A percentile compares a stretch with the other conserved stretches of the same genome.
Conservation (phyloP, 2,797 vertebrate species). For the Melanogrammus aeglefinus region DNA sequence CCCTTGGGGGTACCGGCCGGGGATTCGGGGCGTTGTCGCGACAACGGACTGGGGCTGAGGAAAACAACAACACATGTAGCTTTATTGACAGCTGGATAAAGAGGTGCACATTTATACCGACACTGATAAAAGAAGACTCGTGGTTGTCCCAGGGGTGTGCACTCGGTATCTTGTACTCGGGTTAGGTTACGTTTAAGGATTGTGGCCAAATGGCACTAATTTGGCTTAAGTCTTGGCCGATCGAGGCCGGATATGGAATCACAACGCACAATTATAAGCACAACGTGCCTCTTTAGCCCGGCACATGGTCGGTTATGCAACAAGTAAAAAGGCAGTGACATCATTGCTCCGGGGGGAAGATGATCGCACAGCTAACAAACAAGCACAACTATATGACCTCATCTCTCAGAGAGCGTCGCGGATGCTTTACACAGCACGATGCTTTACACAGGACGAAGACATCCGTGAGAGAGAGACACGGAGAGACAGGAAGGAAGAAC, state of each 20-base stretch:
- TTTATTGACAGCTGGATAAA: background rate
- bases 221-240: background rate
- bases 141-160: background rate
- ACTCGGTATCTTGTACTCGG: no score
- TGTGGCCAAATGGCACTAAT: no score
- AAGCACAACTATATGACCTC: background rate
- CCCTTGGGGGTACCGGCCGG: constrained; percentile 75
- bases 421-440: no score
- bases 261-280: background rate
- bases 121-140: background rate
- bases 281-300: no score
- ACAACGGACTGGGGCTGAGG: constrained; percentile 77
- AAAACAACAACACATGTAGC: background rate
- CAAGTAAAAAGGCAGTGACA: background rate
- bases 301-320: background rate
- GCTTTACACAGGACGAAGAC: no score
- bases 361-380: background rate
- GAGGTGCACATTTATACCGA: background rate
- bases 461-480: no score
- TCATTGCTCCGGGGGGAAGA: background rate
- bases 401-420: no score
- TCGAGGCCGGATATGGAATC: background rate
- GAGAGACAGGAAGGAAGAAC: background rate
- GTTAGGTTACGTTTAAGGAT: no score
- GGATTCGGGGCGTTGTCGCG: constrained; percentile 80